Percentiles rank a stretch among this genome's conserved stretches.
These are phyloP conservation scores for Spatulosminthurus flaviceps DNA, from an alignment of 2,888 invertebrate genomes.

Conservation along the genomic window DNA sequence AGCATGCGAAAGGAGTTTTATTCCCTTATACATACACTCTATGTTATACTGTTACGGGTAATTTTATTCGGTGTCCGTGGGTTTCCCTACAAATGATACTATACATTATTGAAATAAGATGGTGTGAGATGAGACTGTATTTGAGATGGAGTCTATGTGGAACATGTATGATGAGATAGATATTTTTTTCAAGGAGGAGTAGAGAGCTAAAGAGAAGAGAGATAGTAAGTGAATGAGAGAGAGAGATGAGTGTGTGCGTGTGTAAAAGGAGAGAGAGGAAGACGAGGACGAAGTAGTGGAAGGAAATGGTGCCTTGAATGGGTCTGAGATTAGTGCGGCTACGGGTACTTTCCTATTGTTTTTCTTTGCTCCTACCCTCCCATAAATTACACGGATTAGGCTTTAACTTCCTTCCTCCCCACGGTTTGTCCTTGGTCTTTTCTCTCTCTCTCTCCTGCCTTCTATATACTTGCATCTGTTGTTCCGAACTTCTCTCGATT, in stretches of 20 bases:
- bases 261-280: neutral
- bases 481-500: neutral
- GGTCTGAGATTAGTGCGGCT: conserved; percentile 46
- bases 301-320: conserved; percentile 46
- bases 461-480: conserved; percentile 9
- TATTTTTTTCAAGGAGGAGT: too few relatives aligned
- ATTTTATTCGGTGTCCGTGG: conserved; percentile 4
- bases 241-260: neutral
- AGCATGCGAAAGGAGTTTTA: neutral
- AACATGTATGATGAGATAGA: neutral
- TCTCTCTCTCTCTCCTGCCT: conserved; percentile 20
- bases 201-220: too few relatives aligned
- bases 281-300: conserved; percentile 22
- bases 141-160: neutral
- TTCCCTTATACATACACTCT: neutral
- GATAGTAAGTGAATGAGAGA: neutral
- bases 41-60: neutral
- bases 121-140: neutral
- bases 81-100: conserved; percentile 3
- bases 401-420: conserved; percentile 51
- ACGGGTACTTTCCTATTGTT: conserved; percentile 50
- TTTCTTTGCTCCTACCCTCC: conserved; percentile 49
- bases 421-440: conserved; percentile 33
- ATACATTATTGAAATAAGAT: conserved; percentile 3
- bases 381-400: conserved; percentile 54